Conservation (phyloP, 1,140 invertebrate genomes). For the Chlorops oryzae region DNA sequence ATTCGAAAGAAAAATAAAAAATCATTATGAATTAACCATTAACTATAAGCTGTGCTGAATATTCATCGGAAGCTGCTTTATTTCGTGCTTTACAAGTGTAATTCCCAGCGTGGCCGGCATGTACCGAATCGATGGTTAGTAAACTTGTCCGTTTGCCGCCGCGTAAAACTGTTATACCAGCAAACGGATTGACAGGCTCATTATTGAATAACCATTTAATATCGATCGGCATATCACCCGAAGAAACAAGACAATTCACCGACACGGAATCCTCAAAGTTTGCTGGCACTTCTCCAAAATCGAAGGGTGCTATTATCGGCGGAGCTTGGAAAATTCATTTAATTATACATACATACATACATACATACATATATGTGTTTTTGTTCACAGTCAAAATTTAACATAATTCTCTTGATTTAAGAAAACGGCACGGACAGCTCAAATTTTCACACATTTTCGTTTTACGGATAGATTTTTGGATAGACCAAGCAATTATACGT, state of each 20-base stretch:
- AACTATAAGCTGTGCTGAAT: conserved; percentile 61
- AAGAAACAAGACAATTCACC: conserved; percentile 67
- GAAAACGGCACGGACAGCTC: too few relatives aligned
- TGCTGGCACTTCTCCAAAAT: conserved; percentile 58
- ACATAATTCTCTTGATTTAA: not conserved
- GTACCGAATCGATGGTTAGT: conserved; percentile 68
- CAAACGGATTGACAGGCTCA: conserved; percentile 35
- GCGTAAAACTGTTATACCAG: conserved; percentile 51
- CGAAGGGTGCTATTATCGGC: conserved; percentile 66
- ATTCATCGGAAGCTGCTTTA: conserved; percentile 62
- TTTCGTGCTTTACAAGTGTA: conserved; percentile 70
- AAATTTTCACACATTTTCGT: too few relatives aligned
- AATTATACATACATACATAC: too few relatives aligned
- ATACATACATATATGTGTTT: not conserved
- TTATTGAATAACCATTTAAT: conserved; percentile 71
- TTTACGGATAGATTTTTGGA: too few relatives aligned
- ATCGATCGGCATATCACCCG: conserved; percentile 66
- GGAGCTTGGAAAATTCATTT: too few relatives aligned
- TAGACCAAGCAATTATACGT: too few relatives aligned
- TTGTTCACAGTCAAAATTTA: not conserved
- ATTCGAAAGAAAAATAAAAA: conserved; percentile 28
- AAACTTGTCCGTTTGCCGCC: conserved; percentile 57
- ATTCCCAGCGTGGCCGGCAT: conserved; percentile 60
- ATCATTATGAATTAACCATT: conserved; percentile 56
- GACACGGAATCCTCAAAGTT: conserved; percentile 73